Conservation (phyloP, 2,888 invertebrate species). For the Emmelina monodactyla region DNA sequence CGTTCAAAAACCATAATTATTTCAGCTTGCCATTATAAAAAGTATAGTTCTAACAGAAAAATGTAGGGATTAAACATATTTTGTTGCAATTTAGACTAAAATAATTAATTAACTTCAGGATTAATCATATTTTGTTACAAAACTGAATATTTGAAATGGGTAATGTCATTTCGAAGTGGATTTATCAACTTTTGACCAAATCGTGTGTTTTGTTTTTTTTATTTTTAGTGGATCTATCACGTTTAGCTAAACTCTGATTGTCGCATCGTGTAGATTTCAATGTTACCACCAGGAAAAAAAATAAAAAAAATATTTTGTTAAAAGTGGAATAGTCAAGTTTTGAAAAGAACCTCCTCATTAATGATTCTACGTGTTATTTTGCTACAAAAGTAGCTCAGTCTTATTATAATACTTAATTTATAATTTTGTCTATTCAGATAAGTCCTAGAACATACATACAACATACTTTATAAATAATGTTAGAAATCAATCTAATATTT, state of each 20-base stretch:
- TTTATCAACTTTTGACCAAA: neutral
- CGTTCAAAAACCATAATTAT: neutral
- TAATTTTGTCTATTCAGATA: no score
- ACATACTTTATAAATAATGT: no score
- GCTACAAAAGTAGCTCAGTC: no score
- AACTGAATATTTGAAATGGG: neutral
- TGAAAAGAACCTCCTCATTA: no score
- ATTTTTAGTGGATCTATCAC: neutral
- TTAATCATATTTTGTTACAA: neutral
- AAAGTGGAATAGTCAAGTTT: no score
- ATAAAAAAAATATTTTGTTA: no score
- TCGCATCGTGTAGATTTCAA: no score
- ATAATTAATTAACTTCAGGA: neutral
- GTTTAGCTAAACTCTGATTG: conserved; percentile 1
- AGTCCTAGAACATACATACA: no score
- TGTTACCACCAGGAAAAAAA: no score
- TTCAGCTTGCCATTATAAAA: neutral
- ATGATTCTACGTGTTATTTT: no score
- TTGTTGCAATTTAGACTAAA: neutral
- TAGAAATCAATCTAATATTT: no score
- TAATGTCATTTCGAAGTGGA: neutral
- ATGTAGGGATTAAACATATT: neutral
- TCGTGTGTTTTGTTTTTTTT: neutral
- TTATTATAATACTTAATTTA: no score
- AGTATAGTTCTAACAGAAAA: neutral